Conservation (phyloP, 2,113 vertebrate genomes). For the Spea bombifrons region DNA sequence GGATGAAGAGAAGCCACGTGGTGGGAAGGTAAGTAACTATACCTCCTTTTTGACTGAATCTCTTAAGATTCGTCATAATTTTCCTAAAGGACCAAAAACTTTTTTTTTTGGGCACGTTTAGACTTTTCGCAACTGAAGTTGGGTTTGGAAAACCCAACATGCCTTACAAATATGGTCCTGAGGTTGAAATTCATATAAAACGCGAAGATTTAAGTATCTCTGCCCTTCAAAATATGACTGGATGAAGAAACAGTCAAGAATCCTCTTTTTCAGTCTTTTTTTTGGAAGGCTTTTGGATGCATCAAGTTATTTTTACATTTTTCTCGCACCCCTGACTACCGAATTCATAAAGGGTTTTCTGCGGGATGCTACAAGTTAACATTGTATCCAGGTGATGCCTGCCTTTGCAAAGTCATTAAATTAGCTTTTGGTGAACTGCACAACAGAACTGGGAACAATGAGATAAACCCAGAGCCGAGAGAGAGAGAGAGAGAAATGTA, state of each 20-base stretch:
- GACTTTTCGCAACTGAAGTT: too few relatives aligned
- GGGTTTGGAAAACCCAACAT: too few relatives aligned
- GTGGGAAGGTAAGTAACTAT: too few relatives aligned
- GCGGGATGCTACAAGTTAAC: neutral
- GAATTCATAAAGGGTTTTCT: neutral
- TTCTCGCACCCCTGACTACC: neutral
- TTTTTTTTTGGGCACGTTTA: too few relatives aligned
- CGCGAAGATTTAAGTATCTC: too few relatives aligned
- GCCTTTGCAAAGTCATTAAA: neutral
- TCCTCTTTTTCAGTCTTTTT: neutral
- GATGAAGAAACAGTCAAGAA: neutral
- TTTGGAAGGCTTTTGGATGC: neutral
- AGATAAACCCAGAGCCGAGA: neutral
- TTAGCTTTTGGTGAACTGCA: neutral
- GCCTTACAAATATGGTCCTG: too few relatives aligned
- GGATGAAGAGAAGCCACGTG: too few relatives aligned
- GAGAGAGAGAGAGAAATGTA: neutral
- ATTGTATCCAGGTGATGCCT: neutral
- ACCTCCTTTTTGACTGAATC: too few relatives aligned
- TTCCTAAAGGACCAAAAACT: too few relatives aligned
- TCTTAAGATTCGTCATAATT: too few relatives aligned
- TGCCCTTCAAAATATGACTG: too few relatives aligned
- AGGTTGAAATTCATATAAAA: too few relatives aligned
- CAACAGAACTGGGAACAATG: neutral
- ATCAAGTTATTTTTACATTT: neutral